Evolutionary conservation across 1,140 invertebrate genomes (phyloP).

Genomic region (Coenobita brevimanus): DNA sequence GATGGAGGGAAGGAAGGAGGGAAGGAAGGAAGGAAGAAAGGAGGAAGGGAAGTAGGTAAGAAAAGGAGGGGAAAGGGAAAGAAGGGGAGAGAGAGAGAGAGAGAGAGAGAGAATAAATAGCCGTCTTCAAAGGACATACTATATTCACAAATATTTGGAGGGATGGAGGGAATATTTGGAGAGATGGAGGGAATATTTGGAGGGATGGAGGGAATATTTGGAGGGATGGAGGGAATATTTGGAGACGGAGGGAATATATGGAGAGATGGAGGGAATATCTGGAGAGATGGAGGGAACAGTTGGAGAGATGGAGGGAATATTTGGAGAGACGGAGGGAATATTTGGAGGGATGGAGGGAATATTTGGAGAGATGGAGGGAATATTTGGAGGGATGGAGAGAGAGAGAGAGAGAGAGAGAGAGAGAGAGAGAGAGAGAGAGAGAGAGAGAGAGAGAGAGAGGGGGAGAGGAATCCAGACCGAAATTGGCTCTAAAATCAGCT

Average conservation of each 20-base stretch:
- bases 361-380: not conserved
- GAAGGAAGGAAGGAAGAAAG: not conserved
- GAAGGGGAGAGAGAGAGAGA: not conserved
- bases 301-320: not conserved
- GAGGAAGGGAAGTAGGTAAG: no score
- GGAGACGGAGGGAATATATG: no score
- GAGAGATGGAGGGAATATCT: no score
- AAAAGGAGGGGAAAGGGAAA: not conserved
- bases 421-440: not conserved
- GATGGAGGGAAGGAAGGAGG: no score
- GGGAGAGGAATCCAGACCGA: not conserved
- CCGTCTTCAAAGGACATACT: no score
- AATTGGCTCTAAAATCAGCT: not conserved
- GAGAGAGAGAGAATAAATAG: not conserved
- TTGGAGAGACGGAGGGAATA: not conserved
- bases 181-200: no score
- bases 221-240: no score
- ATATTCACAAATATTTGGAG: no score
- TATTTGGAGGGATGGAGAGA: not conserved
- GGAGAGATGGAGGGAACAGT: no score
- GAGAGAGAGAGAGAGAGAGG: not conserved
- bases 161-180: no score
- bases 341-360: not conserved
- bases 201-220: no score
- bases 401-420: not conserved